phyloP scores from a whole-genome alignment of 2,888 invertebrate species.

The Agrotis ipsilon region DNA sequence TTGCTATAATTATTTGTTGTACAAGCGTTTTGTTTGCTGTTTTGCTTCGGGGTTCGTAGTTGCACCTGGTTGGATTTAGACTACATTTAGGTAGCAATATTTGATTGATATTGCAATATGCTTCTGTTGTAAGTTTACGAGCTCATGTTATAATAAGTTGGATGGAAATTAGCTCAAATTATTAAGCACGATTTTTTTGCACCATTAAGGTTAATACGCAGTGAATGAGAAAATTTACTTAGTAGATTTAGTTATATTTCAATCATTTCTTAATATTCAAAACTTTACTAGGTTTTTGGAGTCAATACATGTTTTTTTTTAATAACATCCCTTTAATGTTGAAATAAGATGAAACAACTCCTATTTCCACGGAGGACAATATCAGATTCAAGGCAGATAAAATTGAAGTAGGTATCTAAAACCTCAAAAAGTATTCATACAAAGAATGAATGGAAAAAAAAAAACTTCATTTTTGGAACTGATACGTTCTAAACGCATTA shows the following conservation, averaged over 20 bases:
- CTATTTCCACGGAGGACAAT: neutral
- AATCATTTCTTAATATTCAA: no score
- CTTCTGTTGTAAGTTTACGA: neutral
- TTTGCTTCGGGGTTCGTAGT: constrained; percentile 4
- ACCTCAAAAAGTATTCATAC: constrained; percentile 27
- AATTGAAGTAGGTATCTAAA: neutral
- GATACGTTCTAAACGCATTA: constrained; percentile 61
- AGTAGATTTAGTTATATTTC: no score
- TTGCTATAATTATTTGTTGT: constrained; percentile 60
- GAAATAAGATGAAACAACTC: neutral
- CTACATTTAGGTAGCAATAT: constrained; percentile 3
- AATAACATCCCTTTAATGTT: neutral
- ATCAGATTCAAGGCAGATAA: neutral
- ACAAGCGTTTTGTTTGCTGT: constrained; percentile 43
- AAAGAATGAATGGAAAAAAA: constrained; percentile 25
- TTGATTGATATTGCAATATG: neutral
- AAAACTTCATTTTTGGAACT: constrained; percentile 45
- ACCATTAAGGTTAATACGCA: no score
- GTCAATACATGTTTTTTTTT: no score
- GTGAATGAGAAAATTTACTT: no score
- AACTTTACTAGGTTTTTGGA: no score
- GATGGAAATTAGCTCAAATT: neutral
- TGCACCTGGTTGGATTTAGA: constrained; percentile 54
- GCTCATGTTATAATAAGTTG: neutral
- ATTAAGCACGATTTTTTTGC: no score